phyloP scores from a whole-genome alignment of 2,888 invertebrate genomes.

The Spisula subtruncata region DNA sequence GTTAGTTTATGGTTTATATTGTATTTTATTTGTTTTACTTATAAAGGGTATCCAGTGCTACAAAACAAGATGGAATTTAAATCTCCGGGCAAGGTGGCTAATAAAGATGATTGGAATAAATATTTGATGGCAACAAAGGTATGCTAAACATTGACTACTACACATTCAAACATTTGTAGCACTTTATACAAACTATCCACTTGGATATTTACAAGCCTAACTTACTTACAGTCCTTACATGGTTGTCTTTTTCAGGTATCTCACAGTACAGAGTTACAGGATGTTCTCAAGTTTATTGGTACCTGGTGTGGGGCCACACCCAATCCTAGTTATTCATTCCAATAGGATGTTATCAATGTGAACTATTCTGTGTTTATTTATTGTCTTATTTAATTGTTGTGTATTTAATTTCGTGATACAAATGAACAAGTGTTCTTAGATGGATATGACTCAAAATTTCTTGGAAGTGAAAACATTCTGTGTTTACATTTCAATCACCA shows the following conservation, averaged over 20 bases:
- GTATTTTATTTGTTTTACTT: not conserved
- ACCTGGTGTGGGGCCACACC: slow-evolving; percentile 94
- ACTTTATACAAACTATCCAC: no score
- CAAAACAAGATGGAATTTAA: slow-evolving; percentile 89
- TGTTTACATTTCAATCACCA: not conserved
- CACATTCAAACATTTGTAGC: no score
- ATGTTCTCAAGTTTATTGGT: slow-evolving; percentile 93
- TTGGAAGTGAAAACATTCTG: not conserved
- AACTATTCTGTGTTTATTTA: not conserved
- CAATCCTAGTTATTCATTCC: slow-evolving; percentile 86
- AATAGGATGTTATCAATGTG: slow-evolving; percentile 52
- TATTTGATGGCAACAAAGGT: slow-evolving; percentile 93
- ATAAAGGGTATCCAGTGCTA: slow-evolving; percentile 93
- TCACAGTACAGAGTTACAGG: slow-evolving; percentile 90
- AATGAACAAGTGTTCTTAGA: not conserved
- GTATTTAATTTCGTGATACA: not conserved
- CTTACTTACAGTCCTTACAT: not conserved
- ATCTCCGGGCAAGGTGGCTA: slow-evolving; percentile 90
- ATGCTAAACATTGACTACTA: slow-evolving; percentile 42
- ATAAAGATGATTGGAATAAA: slow-evolving; percentile 98
- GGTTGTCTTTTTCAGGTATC: slow-evolving; percentile 89
- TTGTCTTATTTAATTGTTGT: not conserved
- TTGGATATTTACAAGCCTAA: no score
- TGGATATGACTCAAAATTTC: not conserved
- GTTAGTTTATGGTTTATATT: no score